Base-by-base conservation (phyloP, 2,888 invertebrate genomes). In the Tortrix viridana region DNA sequence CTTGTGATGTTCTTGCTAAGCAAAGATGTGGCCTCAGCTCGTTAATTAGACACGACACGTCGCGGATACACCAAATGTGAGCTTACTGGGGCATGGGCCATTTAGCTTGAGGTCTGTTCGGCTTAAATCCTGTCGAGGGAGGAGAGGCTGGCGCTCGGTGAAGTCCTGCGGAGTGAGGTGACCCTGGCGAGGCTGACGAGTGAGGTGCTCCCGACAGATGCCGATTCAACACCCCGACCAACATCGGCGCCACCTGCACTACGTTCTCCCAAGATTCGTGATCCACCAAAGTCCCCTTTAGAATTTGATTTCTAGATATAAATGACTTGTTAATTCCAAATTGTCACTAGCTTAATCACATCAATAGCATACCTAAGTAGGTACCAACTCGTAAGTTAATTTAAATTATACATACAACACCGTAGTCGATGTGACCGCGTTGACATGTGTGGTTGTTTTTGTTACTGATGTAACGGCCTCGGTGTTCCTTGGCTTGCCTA, bases 221-320 rank as follows among this genome's bases (percentile, higher is more conserved):
- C 50, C 37, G 38, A 18, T 86, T 85, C 37, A 90, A 69, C 19
- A 82, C 70, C 5, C 71, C 77, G 0, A 84, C 89, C 80, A 91
- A 88, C 22, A 75, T 80, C 0, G 87, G 85, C 0, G 91, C 91
- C 1, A 81, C 82, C 69, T 85, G 83, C 2, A 91, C 88, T 18
- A 91, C 74, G 58, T 91, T 91, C 53, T 89, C 89, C 85, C 88
- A 91, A 0, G 91, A 90, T 59, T 89, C 85, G 46, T 83, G 91
- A 58, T 84, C 81, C 5, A 89, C 85, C 68, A 86, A 69, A 5
- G 81, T 74, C 7, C 80, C 80, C 23, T 73, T 71, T 22, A 73
- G 56, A 20, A 70, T 56, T 18, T 61, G 60, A 22, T 61, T 37
- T 14, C 73, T 69, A 49, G 18, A 49, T 5, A 49, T 12, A 26